Conservation (phyloP, 2,113 vertebrate species). For the Hiodon alosoides region DNA sequence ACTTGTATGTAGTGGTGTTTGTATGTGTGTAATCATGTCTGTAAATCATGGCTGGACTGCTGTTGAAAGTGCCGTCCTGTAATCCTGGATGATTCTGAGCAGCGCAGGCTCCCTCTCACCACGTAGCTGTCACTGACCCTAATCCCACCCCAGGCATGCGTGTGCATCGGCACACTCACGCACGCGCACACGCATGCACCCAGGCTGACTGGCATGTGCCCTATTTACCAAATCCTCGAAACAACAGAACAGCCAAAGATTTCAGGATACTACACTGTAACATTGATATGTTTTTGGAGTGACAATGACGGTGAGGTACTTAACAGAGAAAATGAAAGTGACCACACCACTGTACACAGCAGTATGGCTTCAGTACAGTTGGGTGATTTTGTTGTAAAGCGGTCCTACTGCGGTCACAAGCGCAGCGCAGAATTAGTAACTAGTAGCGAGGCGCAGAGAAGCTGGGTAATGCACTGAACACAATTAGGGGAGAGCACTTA, state of each 20-base stretch:
- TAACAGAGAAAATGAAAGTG: too few relatives aligned
- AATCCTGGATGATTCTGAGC: conserved; percentile 62
- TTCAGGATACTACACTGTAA: too few relatives aligned
- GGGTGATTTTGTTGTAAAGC: too few relatives aligned
- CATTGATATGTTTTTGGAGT: too few relatives aligned
- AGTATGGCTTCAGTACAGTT: too few relatives aligned
- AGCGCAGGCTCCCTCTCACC: conserved; percentile 17
- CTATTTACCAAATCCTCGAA: too few relatives aligned
- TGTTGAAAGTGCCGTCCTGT: conserved; percentile 45
- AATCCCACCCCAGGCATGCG: conserved; percentile 40
- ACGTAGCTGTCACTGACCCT: conserved; percentile 55
- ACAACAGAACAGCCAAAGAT: too few relatives aligned
- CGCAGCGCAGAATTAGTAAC: not conserved
- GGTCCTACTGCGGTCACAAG: not conserved
- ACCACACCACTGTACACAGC: too few relatives aligned
- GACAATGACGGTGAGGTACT: too few relatives aligned
- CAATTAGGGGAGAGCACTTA: not conserved
- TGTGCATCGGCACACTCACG: not conserved
- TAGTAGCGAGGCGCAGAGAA: not conserved
- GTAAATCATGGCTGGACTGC: conserved; percentile 34
- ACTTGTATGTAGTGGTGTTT: conserved; percentile 18
- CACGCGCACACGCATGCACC: not conserved
- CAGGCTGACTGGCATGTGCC: not conserved
- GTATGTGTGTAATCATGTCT: conserved; percentile 26
- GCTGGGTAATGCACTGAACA: not conserved